These are phyloP conservation scores for Plutella xylostella DNA, from an alignment of 2,888 invertebrate species.

Conservation along the genomic window DNA sequence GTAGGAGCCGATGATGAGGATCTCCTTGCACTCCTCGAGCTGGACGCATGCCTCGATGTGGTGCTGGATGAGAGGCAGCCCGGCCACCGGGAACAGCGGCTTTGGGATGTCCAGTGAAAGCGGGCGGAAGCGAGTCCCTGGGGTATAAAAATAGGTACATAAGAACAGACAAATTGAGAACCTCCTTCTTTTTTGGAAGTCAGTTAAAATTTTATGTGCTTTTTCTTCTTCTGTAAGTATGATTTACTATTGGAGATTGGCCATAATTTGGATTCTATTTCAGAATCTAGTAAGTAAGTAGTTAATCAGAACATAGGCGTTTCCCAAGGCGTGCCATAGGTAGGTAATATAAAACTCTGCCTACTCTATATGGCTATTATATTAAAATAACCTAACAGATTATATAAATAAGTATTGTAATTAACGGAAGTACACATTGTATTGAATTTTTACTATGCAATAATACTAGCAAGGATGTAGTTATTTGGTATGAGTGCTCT, in stretches of 20 bases:
- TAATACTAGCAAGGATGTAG: no score
- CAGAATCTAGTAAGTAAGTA: background rate
- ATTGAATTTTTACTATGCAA: no score
- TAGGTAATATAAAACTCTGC: no score
- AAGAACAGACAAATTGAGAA: background rate
- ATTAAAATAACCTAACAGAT: no score
- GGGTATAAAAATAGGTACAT: constrained; percentile 14
- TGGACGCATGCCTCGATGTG: constrained; percentile 94
- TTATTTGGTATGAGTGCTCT: no score
- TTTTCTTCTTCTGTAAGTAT: background rate
- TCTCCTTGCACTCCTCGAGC: constrained; percentile 85
- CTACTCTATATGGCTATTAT: no score
- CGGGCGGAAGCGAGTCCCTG: constrained; percentile 97
- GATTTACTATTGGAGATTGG: background rate
- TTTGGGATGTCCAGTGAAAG: constrained; percentile 97
- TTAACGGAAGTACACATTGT: no score
- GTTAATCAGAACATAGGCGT: background rate
- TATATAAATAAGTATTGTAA: no score
- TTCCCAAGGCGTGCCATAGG: background rate
- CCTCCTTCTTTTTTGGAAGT: no score
- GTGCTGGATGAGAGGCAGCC: constrained; percentile 95
- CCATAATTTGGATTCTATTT: background rate
- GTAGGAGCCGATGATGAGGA: constrained; percentile 95
- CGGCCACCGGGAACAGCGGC: constrained; percentile 97
- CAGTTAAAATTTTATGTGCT: background rate